Evolutionary conservation across 2,113 vertebrate species (phyloP), one percentile per base, ranked within the genome.

Genomic region (Bolborhynchus lineola): DNA sequence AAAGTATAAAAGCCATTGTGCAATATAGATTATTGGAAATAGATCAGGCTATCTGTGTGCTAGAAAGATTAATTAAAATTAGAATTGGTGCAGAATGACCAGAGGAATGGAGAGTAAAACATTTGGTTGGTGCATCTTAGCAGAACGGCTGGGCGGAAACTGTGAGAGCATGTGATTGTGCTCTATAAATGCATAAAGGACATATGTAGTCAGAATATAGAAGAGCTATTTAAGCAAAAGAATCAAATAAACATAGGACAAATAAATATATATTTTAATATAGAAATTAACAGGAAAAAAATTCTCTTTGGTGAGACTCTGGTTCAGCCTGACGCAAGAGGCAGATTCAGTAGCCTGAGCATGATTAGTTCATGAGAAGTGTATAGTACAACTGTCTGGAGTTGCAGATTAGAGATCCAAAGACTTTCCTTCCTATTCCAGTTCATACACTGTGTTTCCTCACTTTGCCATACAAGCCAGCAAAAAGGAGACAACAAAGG

Each of bases 171-270:
- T 82, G 53, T 87, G 81, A 68, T 82, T 92, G 44, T 52, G 35
- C 60, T 89, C 72, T 94, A 63, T 88, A 95, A 93, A 89, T 82
- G 77, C 68, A 42, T 75, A 88, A 88, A 79, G 64, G 80, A 82
- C 77, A 46, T 95, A 93, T 64, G 62, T 68, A 95, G 72, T 78
- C 72, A 82, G 88, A 92, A 82, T 76, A 62, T 42, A 65, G 84
- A 82, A 84, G 29, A 91, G 49, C n/a, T 85, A 47, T 83, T 72
- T 95, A 76, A 89, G 65, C 42, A 84, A 60, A 84, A 92, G 44
- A 82, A 82, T 81, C 82, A 84, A 76, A 49, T 31, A 89, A 87
- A 49, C 41, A 44, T 37, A 42, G 75, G 89, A 77, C 59, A 94
- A 91, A 80, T 52, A 90, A 84, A 72, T 62, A 44, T 12, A 23